These are phyloP conservation scores for Gorsachius magnificus DNA, from an alignment of 2,797 vertebrate species.

Conservation along the genomic window DNA sequence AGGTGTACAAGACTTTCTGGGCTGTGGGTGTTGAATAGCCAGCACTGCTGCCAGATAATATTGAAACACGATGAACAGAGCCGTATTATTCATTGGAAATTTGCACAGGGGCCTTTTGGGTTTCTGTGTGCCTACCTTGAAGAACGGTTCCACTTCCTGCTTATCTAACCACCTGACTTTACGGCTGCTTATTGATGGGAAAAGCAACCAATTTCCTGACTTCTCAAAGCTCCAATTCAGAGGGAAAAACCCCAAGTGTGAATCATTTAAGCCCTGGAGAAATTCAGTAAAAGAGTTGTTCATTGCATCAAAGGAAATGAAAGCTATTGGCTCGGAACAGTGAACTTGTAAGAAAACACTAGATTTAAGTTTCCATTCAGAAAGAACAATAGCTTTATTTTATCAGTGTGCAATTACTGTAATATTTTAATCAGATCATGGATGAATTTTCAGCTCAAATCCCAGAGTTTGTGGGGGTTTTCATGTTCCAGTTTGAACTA, in stretches of 20 bases:
- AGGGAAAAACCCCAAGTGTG: conserved; percentile 13
- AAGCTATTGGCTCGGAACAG: not conserved
- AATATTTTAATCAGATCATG: not conserved
- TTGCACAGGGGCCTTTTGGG: not conserved
- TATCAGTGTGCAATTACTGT: not conserved
- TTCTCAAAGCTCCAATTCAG: not conserved
- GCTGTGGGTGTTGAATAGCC: not conserved
- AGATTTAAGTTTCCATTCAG: not conserved
- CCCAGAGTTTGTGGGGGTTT: not conserved
- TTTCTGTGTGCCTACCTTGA: not conserved
- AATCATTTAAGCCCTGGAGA: not conserved
- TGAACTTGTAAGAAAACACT: not conserved
- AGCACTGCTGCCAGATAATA: not conserved
- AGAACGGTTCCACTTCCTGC: not conserved
- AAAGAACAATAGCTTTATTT: not conserved
- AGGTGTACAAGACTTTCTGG: not conserved
- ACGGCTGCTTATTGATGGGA: not conserved
- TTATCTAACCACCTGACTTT: not conserved
- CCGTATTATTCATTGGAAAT: not conserved
- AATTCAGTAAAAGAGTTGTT: not conserved
- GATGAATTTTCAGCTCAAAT: not conserved
- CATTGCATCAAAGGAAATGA: not conserved
- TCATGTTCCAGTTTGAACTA: not conserved
- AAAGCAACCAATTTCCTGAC: not conserved
- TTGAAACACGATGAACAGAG: not conserved